Percentiles rank a stretch among this genome's conserved stretches.
Evolutionary conservation across 2,888 invertebrate genomes (phyloP).

Genomic region (Drosophila nr. perissopoda): DNA sequence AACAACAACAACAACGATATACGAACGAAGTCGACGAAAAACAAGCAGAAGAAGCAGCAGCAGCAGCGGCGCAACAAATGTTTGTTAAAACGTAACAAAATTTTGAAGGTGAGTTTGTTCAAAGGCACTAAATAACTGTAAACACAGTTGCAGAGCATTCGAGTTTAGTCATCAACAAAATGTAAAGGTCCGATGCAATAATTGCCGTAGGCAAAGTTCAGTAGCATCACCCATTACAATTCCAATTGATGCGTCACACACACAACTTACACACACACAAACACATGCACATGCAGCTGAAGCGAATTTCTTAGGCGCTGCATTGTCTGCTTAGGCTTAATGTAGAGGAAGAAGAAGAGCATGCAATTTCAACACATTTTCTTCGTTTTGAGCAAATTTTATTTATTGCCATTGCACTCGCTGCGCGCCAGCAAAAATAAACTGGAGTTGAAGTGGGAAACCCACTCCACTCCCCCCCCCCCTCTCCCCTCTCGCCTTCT

Average conservation of each 20-base stretch:
- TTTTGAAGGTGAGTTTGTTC: slow-evolving; percentile 54
- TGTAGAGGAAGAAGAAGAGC: slow-evolving; percentile 3
- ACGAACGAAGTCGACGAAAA: slow-evolving; percentile 52
- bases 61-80: slow-evolving; percentile 68
- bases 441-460: slow-evolving; percentile 45
- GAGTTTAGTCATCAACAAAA: slow-evolving; percentile 39
- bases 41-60: slow-evolving; percentile 18
- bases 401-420: slow-evolving; percentile 61
- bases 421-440: background rate
- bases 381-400: slow-evolving; percentile 44
- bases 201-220: slow-evolving; percentile 64
- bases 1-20: slow-evolving; percentile 23
- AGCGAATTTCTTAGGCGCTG: slow-evolving; percentile 52
- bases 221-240: slow-evolving; percentile 58
- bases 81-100: slow-evolving; percentile 60
- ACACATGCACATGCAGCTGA: slow-evolving; percentile 4
- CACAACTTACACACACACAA: slow-evolving; percentile 8
- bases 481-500: slow-evolving; percentile 7
- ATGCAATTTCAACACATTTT: slow-evolving; percentile 32
- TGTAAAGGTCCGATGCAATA: slow-evolving; percentile 29
- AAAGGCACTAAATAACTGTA: slow-evolving; percentile 4
- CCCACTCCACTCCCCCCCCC: background rate
- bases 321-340: slow-evolving; percentile 39
- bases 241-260: slow-evolving; percentile 50
- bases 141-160: slow-evolving; percentile 14